A percentile compares a stretch with the other conserved stretches of the same genome.
Conservation (phyloP, 2,888 invertebrate species). For the Diachrysia chrysitis region DNA sequence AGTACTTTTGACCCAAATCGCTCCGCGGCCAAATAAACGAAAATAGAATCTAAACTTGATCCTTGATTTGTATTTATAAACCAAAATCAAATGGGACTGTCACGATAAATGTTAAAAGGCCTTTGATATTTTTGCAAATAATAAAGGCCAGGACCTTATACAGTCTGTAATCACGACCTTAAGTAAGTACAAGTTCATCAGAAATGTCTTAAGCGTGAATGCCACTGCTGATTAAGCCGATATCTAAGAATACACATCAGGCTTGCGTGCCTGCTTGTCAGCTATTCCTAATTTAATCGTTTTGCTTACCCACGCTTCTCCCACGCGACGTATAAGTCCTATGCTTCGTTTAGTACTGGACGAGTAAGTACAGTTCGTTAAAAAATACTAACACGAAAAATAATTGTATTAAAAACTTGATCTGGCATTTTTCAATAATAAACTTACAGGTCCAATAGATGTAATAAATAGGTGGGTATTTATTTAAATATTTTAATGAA, state of each 20-base stretch:
- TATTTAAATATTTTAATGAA: too few relatives aligned
- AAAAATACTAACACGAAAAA: not conserved
- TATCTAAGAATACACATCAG: slow-evolving; percentile 49
- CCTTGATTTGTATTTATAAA: slow-evolving; percentile 3
- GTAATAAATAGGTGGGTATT: too few relatives aligned
- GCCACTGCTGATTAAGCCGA: slow-evolving; percentile 33
- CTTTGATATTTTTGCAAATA: not conserved
- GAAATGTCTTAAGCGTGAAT: slow-evolving; percentile 26
- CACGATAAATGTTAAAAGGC: not conserved
- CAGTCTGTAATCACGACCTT: not conserved
- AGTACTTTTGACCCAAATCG: slow-evolving; percentile 2
- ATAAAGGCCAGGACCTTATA: not conserved
- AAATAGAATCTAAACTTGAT: not conserved
- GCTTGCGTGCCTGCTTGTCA: slow-evolving; percentile 52
- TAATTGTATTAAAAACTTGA: too few relatives aligned
- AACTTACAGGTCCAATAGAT: too few relatives aligned
- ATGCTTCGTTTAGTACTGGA: slow-evolving; percentile 51
- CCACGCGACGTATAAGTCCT: slow-evolving; percentile 65
- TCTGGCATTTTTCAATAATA: too few relatives aligned
- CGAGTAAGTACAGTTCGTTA: slow-evolving; percentile 8
- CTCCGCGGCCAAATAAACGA: not conserved
- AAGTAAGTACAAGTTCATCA: slow-evolving; percentile 19
- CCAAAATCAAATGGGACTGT: not conserved
- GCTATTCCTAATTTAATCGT: slow-evolving; percentile 59
- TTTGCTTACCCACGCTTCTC: slow-evolving; percentile 63